Base-by-base conservation (phyloP, 2,113 vertebrate species). In the Tapirus terrestris region DNA sequence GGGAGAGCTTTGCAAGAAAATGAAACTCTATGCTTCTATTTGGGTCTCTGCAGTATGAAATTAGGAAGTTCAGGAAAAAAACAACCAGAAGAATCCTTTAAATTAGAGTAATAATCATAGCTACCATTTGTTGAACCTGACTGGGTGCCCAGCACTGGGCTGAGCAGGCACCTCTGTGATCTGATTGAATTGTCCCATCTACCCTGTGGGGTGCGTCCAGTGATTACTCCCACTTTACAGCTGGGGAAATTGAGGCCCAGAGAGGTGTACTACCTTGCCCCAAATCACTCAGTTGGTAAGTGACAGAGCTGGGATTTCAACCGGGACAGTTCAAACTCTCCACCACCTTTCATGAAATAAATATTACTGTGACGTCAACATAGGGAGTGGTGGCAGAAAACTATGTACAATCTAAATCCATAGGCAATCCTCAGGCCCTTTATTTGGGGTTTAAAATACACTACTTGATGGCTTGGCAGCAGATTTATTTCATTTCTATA, bases 401-500 rank as follows among this genome's bases (percentile, higher is more conserved):
- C 51, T 36, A 33, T 23, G 8, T 29, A 70, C 73, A 29, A 85
- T 73, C 56, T 60, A 36, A 86, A 87, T 68, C 58, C 43, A 2
- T 12, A 63, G 53, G 39, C 29, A 63, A n/a, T 61, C 36, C 43
- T n/a, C 10, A 16, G 29, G 39, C 73, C 63, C 39, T 97, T 77
- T 73, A 63, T 91, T 96, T 36, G 5, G 48, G 31, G 73, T 86
- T 95, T 70, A 68, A 89, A 72, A 89, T 51, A 67, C 21, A 56
- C 43, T 23, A 11, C 65, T 84, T 88, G 84, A 83, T 36, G 70
- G 77, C 75, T 94, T 88, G 82, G 72, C 65, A 82, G 16, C 39
- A 82, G 39, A 89, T 77, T 85, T 91, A 73, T 85, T 93, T 89
- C 82, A 77, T 93, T 93, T 90, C 72, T 67, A 3, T 72, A 51